These are phyloP conservation scores for Druon quercuslanigerum DNA, from an alignment of 1,140 invertebrate genomes.

Conservation along the genomic window DNA sequence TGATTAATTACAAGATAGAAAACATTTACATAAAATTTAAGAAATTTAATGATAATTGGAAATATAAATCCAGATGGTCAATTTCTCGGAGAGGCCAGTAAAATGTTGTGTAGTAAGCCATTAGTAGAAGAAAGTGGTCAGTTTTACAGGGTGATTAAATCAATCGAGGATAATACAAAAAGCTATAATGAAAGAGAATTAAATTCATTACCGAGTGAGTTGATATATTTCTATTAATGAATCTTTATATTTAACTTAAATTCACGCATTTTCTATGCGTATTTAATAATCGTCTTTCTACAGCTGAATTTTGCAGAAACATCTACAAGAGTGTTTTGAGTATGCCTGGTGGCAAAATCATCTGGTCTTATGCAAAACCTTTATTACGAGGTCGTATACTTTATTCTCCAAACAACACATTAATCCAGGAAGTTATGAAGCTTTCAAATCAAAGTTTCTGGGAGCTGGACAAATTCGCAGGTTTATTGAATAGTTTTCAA, in stretches of 20 bases:
- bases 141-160: conserved; percentile 76
- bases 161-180: conserved; percentile 75
- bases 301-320: conserved; percentile 79
- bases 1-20: conserved; percentile 1
- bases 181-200: conserved; percentile 75
- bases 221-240: background rate
- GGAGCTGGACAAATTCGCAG: conserved; percentile 75
- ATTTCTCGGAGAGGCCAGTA: conserved; percentile 76
- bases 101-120: conserved; percentile 78
- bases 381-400: conserved; percentile 80
- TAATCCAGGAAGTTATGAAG: conserved; percentile 75
- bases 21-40: background rate
- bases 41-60: background rate
- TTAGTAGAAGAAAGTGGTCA: conserved; percentile 71
- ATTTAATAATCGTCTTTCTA: conserved; percentile 25
- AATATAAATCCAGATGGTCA: conserved; percentile 47
- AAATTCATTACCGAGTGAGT: conserved; percentile 78
- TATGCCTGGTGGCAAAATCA: conserved; percentile 79
- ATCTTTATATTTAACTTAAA: conserved; percentile 35
- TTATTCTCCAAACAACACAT: conserved; percentile 76
- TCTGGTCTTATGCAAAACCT: conserved; percentile 82
- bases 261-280: conserved; percentile 30
- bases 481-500: conserved; percentile 73
- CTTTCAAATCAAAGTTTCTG: conserved; percentile 78
- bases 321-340: conserved; percentile 78